These are phyloP conservation scores for Carposina sasakii DNA, from an alignment of 1,140 invertebrate genomes.

Conservation along the genomic window DNA sequence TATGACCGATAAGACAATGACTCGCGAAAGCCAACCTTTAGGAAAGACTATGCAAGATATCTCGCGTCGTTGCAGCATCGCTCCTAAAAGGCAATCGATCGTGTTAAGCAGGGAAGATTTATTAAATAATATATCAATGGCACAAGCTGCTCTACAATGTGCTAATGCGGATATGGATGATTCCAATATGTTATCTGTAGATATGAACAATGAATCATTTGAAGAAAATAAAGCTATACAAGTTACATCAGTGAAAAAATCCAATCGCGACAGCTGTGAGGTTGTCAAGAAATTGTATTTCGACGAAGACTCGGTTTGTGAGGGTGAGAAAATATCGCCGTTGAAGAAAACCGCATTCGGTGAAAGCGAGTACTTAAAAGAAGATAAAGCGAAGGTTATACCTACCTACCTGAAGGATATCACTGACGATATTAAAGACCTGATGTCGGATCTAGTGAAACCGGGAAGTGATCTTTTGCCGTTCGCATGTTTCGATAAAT, in stretches of 20 bases:
- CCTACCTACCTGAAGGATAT: conserved; percentile 47
- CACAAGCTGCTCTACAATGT: conserved; percentile 37
- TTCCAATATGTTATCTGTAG: no score
- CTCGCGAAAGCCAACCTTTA: no score
- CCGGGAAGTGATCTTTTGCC: conserved; percentile 33
- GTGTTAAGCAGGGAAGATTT: conserved; percentile 46
- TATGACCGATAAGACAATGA: conserved; percentile 48
- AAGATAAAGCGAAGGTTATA: conserved; percentile 41
- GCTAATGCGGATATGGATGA: conserved; percentile 34
- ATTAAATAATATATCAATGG: conserved; percentile 47
- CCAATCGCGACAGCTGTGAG: conserved; percentile 36
- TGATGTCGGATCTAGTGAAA: conserved; percentile 55
- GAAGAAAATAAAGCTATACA: conserved; percentile 16
- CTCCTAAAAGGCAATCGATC: conserved; percentile 36
- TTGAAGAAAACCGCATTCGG: conserved; percentile 48
- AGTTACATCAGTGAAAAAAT: conserved; percentile 19
- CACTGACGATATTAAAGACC: conserved; percentile 45
- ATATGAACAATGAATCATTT: conserved; percentile 19
- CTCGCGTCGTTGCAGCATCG: conserved; percentile 34
- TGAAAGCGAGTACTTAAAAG: conserved; percentile 39
- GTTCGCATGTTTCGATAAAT: conserved; percentile 18
- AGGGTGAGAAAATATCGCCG: conserved; percentile 30
- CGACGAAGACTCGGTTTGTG: conserved; percentile 29
- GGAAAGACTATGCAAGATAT: conserved; percentile 21
- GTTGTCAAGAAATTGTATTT: conserved; percentile 54